A percentile compares a stretch with the other conserved stretches of the same genome.
Evolutionary conservation across 2,888 invertebrate genomes (phyloP).

Genomic region (Rugalucina vietnamica): DNA sequence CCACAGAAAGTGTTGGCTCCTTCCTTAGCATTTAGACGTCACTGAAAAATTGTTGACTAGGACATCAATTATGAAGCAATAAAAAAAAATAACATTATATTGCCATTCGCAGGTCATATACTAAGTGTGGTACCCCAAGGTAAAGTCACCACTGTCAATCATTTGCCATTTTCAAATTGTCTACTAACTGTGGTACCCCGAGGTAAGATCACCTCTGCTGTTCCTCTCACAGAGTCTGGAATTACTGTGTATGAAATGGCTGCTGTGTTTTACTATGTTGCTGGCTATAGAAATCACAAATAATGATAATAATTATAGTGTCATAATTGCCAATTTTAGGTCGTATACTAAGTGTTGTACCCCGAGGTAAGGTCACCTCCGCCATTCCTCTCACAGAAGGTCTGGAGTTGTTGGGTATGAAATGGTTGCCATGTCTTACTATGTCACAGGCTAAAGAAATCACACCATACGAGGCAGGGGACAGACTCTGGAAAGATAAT

Average conservation of each 20-base stretch:
- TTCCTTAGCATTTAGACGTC: no score
- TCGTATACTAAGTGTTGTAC: conserved; percentile 72
- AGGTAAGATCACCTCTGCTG: conserved; percentile 34
- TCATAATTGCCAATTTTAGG: no score
- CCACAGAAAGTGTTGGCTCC: no score
- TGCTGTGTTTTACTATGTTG: conserved; percentile 70
- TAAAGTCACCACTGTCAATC: no score
- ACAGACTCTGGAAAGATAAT: conserved; percentile 77
- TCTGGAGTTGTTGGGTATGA: conserved; percentile 81
- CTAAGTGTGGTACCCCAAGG: conserved; percentile 75
- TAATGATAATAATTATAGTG: no score
- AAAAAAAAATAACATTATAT: no score
- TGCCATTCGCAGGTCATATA: conserved; percentile 75
- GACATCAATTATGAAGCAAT: no score
- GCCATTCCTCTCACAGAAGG: conserved; percentile 64
- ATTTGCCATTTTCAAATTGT: no score
- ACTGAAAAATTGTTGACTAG: no score
- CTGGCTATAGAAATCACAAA: conserved; percentile 81
- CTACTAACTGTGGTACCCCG: no score
- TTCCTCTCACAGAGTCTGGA: conserved; percentile 75
- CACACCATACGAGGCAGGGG: conserved; percentile 81
- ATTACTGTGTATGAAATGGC: conserved; percentile 81
- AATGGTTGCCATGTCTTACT: conserved; percentile 78
- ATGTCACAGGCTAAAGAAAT: conserved; percentile 80
- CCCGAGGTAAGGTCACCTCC: conserved; percentile 68